A percentile compares a stretch with the other conserved stretches of the same genome.
Evolutionary conservation across 2,888 invertebrate species (phyloP).

Genomic region (Fragum whitleyi): DNA sequence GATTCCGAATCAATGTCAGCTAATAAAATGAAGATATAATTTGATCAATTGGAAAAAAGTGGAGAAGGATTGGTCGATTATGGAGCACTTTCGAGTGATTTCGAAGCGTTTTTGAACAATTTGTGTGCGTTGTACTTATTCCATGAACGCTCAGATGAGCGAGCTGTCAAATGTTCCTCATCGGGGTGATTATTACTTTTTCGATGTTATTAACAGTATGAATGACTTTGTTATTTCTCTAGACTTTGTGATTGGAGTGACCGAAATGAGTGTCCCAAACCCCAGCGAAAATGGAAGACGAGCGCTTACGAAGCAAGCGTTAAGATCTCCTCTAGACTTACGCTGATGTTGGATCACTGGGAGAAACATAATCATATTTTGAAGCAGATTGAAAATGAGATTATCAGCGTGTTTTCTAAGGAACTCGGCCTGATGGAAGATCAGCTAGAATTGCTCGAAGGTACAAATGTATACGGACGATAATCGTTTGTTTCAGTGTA

Average conservation of each 20-base stretch:
- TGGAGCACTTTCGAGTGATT: too few relatives aligned
- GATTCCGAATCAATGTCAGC: too few relatives aligned
- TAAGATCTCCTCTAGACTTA: slow-evolving; percentile 70
- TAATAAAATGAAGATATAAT: too few relatives aligned
- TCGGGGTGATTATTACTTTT: too few relatives aligned
- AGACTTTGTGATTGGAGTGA: slow-evolving; percentile 60
- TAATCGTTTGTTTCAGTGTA: slow-evolving; percentile 9
- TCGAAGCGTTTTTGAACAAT: too few relatives aligned
- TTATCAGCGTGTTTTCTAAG: slow-evolving; percentile 72
- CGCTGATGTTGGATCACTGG: slow-evolving; percentile 74
- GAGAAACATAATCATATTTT: slow-evolving; percentile 71
- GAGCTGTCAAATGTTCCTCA: too few relatives aligned
- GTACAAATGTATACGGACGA: slow-evolving; percentile 52
- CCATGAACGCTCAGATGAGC: too few relatives aligned
- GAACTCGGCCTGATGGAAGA: slow-evolving; percentile 79
- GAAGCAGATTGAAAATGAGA: slow-evolving; percentile 62
- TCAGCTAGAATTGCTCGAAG: slow-evolving; percentile 77
- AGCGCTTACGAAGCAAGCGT: slow-evolving; percentile 66
- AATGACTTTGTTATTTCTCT: too few relatives aligned
- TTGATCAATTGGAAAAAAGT: too few relatives aligned
- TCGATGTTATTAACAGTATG: too few relatives aligned
- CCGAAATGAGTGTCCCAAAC: slow-evolving; percentile 61
- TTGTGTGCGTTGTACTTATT: too few relatives aligned
- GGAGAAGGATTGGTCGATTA: too few relatives aligned
- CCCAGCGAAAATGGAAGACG: slow-evolving; percentile 65